phyloP scores from a whole-genome alignment of 2,113 vertebrate species.

The Willisornis vidua region DNA sequence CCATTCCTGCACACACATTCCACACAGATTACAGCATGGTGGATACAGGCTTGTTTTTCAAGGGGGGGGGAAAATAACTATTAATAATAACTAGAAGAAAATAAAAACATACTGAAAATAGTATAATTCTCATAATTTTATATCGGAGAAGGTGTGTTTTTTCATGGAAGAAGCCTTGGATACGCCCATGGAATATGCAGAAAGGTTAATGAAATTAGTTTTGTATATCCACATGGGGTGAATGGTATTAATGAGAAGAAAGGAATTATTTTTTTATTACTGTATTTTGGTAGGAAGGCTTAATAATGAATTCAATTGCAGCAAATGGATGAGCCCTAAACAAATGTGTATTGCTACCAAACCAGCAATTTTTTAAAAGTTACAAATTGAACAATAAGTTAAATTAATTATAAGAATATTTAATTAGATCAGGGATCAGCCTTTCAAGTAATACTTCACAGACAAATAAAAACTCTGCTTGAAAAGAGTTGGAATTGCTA shows the following conservation, averaged over 20 bases:
- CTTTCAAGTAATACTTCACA: neutral
- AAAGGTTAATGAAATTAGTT: neutral
- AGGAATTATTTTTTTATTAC: neutral
- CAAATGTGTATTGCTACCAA: neutral
- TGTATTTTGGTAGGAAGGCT: neutral
- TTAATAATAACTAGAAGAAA: neutral
- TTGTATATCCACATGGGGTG: neutral
- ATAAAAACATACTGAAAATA: neutral
- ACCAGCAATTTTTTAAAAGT: neutral
- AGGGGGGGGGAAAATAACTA: rapidly evolving
- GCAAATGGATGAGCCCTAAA: neutral
- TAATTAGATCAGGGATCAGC: neutral
- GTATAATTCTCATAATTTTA: neutral
- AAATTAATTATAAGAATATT: neutral
- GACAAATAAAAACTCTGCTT: neutral
- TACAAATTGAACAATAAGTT: neutral
- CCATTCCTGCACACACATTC: neutral
- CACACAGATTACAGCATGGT: neutral
- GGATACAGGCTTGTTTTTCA: neutral
- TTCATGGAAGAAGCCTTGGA: neutral
- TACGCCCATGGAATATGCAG: neutral
- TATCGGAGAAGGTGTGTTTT: rapidly evolving
- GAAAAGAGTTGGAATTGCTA: neutral
- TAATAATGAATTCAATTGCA: neutral
- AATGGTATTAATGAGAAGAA: neutral